phyloP scores from a whole-genome alignment of 2,113 vertebrate genomes.

The Catharus minimus region DNA sequence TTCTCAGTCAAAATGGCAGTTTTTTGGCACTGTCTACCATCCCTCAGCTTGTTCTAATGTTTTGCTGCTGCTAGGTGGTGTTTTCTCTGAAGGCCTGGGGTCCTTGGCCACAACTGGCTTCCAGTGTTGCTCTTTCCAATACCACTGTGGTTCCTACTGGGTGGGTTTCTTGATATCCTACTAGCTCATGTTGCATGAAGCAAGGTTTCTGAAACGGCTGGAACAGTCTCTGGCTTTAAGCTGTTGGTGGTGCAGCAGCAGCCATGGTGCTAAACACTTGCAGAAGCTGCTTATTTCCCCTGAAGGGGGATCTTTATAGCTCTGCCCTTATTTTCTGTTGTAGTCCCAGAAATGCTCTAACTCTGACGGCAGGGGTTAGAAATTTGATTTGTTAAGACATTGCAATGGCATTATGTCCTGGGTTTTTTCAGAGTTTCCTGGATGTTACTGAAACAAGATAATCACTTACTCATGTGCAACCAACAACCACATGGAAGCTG shows the following conservation, averaged over 20 bases:
- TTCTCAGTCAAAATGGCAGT: not conserved
- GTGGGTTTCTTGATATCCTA: accelerated
- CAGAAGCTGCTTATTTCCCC: not conserved
- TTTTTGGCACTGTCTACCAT: not conserved
- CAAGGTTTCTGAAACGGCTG: not conserved
- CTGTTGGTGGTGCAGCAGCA: not conserved
- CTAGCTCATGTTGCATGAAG: not conserved
- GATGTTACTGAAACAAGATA: constrained; percentile 38
- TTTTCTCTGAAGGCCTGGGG: not conserved
- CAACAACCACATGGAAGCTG: not conserved
- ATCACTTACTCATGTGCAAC: constrained; percentile 52
- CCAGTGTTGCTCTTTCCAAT: not conserved
- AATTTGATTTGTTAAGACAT: constrained; percentile 32
- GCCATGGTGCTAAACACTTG: not conserved
- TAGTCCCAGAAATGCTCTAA: constrained; percentile 7
- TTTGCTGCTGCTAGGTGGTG: not conserved
- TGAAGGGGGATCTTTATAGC: not conserved
- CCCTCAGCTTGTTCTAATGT: not conserved
- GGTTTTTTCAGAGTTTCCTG: constrained; percentile 46
- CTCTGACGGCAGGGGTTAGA: constrained; percentile 34
- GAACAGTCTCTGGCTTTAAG: not conserved
- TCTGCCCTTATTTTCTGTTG: not conserved
- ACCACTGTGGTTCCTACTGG: not conserved
- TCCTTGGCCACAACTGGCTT: not conserved
- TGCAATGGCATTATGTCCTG: constrained; percentile 23